Conservation (phyloP, 2,113 vertebrate species). For the Scatophagus argus region DNA sequence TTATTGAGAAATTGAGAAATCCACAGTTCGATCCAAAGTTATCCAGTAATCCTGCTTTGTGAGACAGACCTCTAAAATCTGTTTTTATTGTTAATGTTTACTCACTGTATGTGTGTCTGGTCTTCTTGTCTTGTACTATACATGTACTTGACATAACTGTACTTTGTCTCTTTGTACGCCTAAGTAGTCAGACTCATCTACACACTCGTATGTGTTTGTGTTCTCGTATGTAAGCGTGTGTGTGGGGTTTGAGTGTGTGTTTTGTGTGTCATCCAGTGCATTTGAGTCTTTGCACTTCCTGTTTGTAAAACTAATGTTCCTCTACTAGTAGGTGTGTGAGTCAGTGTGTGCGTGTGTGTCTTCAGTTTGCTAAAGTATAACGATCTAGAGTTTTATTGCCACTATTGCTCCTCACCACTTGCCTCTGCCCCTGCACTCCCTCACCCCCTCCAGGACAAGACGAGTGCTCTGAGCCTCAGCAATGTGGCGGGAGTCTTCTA, state of each 20-base stretch:
- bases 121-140: neutral
- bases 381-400: neutral
- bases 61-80: conserved; percentile 46
- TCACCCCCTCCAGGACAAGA: conserved; percentile 92
- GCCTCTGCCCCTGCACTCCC: conserved; percentile 57
- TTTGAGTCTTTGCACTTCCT: neutral
- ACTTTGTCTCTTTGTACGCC: neutral
- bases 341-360: conserved; percentile 15
- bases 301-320: conserved; percentile 15
- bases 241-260: neutral
- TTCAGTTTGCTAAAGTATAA: neutral
- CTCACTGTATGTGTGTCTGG: conserved; percentile 1
- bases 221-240: neutral
- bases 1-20: conserved; percentile 3
- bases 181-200: neutral
- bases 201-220: neutral
- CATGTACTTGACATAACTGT: neutral
- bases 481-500: conserved; percentile 99
- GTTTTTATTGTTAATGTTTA: conserved; percentile 6
- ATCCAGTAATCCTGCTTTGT: conserved; percentile 36
- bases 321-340: neutral
- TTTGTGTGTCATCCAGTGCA: neutral
- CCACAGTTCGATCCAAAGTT: neutral
- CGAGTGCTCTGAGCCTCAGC: conserved; percentile 97
- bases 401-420: conserved; percentile 30